phyloP scores from a whole-genome alignment of 2,797 vertebrate genomes.

The Valencia hispanica region DNA sequence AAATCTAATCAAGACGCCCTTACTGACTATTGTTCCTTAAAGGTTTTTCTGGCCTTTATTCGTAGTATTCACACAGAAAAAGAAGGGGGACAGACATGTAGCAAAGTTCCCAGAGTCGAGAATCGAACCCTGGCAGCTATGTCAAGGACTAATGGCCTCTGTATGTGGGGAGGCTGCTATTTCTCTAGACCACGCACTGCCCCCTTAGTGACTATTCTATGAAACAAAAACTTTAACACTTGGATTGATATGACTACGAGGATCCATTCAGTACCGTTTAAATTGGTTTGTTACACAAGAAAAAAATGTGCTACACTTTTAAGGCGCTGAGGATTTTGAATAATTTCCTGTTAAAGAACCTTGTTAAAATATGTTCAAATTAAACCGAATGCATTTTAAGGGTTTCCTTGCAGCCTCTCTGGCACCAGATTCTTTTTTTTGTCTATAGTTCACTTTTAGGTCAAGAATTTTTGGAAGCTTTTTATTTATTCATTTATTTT shows the following conservation, averaged over 20 bases:
- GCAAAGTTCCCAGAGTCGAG: too few species aligned
- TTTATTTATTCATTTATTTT: slow-evolving; percentile 18
- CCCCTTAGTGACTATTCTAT: slow-evolving; percentile 7
- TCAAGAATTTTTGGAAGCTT: slow-evolving; percentile 9
- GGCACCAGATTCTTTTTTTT: neutral
- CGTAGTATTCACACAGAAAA: too few species aligned
- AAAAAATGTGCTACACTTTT: slow-evolving; percentile 16
- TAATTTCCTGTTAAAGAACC: slow-evolving; percentile 6
- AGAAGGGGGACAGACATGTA: too few species aligned
- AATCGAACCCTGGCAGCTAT: too few species aligned
- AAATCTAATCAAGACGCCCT: slow-evolving; percentile 17
- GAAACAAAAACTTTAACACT: slow-evolving; percentile 7
- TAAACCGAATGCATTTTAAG: slow-evolving; percentile 21
- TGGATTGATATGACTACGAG: neutral
- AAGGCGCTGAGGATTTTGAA: slow-evolving; percentile 14
- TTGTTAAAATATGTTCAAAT: slow-evolving; percentile 2
- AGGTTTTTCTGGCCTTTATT: too few species aligned
- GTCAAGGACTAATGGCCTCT: too few species aligned
- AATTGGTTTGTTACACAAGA: slow-evolving; percentile 1
- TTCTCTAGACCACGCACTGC: too few species aligned
- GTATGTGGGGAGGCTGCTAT: too few species aligned
- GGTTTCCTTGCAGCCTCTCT: neutral
- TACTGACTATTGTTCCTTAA: neutral
- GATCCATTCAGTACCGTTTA: neutral
- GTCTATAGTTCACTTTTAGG: slow-evolving; percentile 32